phyloP scores from a whole-genome alignment of 1,140 invertebrate species.

The Varroa destructor region DNA sequence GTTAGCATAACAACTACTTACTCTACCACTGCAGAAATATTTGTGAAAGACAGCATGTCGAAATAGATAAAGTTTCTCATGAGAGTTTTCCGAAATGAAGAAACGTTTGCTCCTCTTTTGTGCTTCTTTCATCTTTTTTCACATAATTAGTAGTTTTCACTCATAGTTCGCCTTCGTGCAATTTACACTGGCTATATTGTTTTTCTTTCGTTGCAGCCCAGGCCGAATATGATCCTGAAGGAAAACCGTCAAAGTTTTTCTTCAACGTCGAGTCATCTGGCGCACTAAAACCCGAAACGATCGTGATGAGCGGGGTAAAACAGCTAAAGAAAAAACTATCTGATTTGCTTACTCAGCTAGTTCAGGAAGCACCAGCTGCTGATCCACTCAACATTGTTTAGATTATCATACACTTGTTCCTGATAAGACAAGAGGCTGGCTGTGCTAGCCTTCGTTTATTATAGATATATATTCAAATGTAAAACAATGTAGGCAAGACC shows the following conservation, averaged over 20 bases:
- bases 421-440: no score
- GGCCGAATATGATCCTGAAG: constrained; percentile 79
- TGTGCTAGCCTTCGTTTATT: no score
- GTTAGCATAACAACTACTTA: background rate
- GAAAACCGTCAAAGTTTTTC: constrained; percentile 92
- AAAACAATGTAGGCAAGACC: no score
- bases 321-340: constrained; percentile 88
- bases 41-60: no score
- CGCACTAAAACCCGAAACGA: constrained; percentile 86
- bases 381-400: constrained; percentile 33
- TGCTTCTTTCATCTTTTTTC: constrained; percentile 2
- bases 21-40: no score
- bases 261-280: constrained; percentile 92
- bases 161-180: background rate
- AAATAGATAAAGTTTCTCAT: no score
- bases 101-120: background rate
- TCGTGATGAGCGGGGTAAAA: constrained; percentile 82
- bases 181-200: constrained; percentile 1
- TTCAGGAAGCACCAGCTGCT: constrained; percentile 69
- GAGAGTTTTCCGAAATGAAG: background rate
- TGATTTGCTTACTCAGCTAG: constrained; percentile 81
- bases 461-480: no score
- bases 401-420: no score
- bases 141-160: background rate
- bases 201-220: constrained; percentile 52